Conservation (phyloP, 2,888 invertebrate species). For the Eristalinus sepulchralis region DNA sequence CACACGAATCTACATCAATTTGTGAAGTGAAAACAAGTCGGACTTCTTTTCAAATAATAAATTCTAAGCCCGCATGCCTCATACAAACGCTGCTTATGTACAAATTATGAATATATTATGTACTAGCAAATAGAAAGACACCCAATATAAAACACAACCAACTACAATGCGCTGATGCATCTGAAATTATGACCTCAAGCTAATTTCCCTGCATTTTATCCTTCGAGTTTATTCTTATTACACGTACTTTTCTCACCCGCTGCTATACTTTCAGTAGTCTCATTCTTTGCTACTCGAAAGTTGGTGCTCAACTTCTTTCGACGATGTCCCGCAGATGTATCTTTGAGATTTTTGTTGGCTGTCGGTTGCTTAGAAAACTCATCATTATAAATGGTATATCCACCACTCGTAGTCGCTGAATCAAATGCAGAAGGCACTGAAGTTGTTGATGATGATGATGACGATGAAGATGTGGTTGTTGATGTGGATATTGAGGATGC, state of each 20-base stretch:
- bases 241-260: constrained; percentile 39
- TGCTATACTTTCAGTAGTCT: constrained; percentile 20
- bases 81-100: not conserved
- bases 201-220: not conserved
- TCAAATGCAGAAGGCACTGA: not conserved
- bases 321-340: constrained; percentile 36
- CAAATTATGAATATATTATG: not conserved
- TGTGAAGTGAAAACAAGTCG: not conserved
- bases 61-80: not conserved
- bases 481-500: not conserved
- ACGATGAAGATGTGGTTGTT: not conserved
- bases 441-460: not conserved
- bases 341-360: constrained; percentile 23
- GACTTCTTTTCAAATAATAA: not conserved
- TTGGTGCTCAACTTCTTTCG: constrained; percentile 37
- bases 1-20: not conserved
- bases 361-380: constrained; percentile 5
- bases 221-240: not conserved
- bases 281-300: constrained; percentile 4
- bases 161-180: not conserved
- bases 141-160: not conserved
- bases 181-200: not conserved
- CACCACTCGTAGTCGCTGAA: constrained; percentile 19
- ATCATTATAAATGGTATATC: constrained; percentile 20
- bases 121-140: not conserved